Conservation (phyloP, 2,797 vertebrate species). For the Ceyx erithaca region DNA sequence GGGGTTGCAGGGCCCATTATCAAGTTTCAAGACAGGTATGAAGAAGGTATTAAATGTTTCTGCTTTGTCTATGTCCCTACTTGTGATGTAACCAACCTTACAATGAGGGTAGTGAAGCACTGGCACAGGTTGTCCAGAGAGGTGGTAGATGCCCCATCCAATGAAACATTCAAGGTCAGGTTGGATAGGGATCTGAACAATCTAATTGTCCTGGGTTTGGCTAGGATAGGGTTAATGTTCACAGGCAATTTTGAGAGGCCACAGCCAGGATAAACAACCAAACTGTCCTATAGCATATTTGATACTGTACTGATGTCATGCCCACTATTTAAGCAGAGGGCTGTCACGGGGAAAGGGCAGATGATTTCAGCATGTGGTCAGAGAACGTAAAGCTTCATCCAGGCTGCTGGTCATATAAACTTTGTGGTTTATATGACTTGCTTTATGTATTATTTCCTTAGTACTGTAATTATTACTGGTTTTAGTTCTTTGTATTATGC, state of each 20-base stretch:
- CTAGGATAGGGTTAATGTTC: not conserved
- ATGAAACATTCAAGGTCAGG: not conserved
- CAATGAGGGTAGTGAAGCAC: not conserved
- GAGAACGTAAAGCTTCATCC: too few species aligned
- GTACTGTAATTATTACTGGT: not conserved
- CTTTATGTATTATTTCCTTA: not conserved
- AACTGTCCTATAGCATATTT: not conserved
- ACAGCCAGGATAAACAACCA: not conserved
- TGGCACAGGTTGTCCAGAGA: not conserved
- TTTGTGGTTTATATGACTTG: not conserved
- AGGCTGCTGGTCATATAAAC: not conserved
- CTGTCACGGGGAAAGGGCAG: not conserved
- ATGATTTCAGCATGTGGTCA: not conserved
- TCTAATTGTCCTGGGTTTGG: not conserved
- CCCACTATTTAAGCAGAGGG: not conserved
- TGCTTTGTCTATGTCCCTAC: not conserved
- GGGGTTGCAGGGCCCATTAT: not conserved
- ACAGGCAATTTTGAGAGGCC: not conserved
- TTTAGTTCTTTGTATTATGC: not conserved
- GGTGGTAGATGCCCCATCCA: not conserved
- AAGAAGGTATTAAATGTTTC: not conserved
- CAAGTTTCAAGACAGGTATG: not conserved
- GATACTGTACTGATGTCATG: not conserved
- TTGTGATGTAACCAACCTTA: not conserved
- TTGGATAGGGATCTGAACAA: not conserved